phyloP scores from a whole-genome alignment of 2,113 vertebrate genomes.

The Notechis scutatus region DNA sequence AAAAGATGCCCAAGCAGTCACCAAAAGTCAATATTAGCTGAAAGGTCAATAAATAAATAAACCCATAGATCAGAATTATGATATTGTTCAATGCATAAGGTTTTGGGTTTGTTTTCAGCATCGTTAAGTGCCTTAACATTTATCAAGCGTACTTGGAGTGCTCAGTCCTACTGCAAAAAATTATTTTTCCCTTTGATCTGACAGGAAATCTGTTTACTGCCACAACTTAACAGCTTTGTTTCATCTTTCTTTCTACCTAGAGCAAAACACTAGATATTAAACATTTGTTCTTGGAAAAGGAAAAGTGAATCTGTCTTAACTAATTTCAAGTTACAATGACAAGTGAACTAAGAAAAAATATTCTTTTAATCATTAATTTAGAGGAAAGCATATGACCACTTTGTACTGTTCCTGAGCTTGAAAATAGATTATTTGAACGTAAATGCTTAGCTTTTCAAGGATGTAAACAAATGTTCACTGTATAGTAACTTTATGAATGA shows the following conservation, averaged over 20 bases:
- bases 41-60: not conserved
- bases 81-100: slow-evolving; percentile 20
- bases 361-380: not conserved
- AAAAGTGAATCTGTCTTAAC: not conserved
- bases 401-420: not conserved
- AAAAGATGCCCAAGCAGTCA: not conserved
- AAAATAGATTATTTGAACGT: not conserved
- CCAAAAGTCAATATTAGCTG: not conserved
- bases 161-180: not conserved
- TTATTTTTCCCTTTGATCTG: slow-evolving; percentile 14
- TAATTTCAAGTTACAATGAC: not conserved
- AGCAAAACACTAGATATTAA: not conserved
- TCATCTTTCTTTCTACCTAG: not conserved
- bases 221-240: not conserved
- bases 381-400: not conserved
- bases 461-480: not conserved
- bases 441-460: not conserved
- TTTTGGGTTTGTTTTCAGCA: not conserved
- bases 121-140: slow-evolving; percentile 23
- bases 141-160: not conserved
- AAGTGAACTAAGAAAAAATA: not conserved
- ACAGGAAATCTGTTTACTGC: slow-evolving; percentile 5
- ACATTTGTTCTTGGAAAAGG: not conserved
- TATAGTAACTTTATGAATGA: not conserved
- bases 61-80: not conserved